Evolutionary conservation across 2,888 invertebrate species (phyloP), one percentile per base, ranked within the genome.

Genomic region (Yponomeuta malinellus): DNA sequence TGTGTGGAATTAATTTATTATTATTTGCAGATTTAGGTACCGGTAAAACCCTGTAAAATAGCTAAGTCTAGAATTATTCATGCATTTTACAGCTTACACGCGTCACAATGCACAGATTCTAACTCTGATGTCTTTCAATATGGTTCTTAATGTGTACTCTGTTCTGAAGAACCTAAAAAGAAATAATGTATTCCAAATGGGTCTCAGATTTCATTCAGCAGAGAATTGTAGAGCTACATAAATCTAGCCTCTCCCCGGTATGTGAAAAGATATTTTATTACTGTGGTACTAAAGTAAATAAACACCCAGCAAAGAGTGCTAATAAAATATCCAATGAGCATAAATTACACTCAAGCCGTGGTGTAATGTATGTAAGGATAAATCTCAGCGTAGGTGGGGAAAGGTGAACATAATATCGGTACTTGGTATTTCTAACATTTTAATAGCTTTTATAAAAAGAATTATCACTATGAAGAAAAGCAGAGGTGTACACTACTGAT

Each of bases 271-370:
- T 65, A 29, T 10, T 65, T 65, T 31, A 65, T 31, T 65, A 31
- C 33, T 9, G n/a, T 29, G 10, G 63, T 29, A 23, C 23, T 4
- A 29, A 63, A 63, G 15, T n/a, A 63, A 63, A 63, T n/a, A 63
- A n/a, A 63, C 63, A 63, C 63, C 63, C 23, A 63, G n/a, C 15
- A 63, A 63, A 15, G n/a, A 63, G 75, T 77, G 59, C 59, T 31
- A 80, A 79, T 83, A 80, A 86, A 83, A 81, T 79, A 84, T 81
- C 78, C 80, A 85, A 82, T 82, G 77, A 81, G 74, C 79, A 80
- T 84, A 84, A 83, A 85, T 85, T 79, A 70, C 70, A 70, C 23
- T 64, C 69, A 10, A 63, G 69, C 63, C 69, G 29, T 10, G 33
- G 69, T 33, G 10, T 63, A 63, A 63, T 69, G 23, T 69, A 69